Conservation (phyloP, 2,797 vertebrate species). For the Ceryle rudis region DNA sequence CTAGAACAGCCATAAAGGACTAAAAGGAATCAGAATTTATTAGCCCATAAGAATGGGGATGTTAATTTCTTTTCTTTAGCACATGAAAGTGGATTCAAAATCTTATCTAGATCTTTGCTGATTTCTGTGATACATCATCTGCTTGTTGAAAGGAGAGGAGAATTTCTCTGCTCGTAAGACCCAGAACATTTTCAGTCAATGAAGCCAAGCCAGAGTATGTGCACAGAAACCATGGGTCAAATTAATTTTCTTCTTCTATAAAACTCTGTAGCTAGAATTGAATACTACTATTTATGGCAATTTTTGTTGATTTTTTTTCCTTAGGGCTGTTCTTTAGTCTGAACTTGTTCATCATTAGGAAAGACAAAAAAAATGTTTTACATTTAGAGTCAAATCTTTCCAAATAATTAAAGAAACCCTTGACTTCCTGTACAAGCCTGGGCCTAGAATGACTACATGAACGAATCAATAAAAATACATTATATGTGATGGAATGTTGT, state of each 20-base stretch:
- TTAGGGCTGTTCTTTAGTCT: not conserved
- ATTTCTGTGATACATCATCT: not conserved
- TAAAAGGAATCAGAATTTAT: not conserved
- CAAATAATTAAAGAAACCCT: conserved; percentile 1
- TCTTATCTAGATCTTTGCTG: not conserved
- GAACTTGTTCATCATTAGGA: not conserved
- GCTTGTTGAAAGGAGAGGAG: not conserved
- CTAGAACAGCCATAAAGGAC: not conserved
- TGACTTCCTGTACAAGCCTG: not conserved
- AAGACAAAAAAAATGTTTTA: conserved; percentile 14
- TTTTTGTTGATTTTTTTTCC: not conserved
- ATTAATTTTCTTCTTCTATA: not conserved
- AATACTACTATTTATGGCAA: not conserved
- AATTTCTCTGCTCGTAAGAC: not conserved
- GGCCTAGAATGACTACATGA: not conserved
- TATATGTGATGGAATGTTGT: not conserved
- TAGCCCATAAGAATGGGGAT: not conserved
- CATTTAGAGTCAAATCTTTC: not conserved
- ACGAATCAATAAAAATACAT: conserved; percentile 13
- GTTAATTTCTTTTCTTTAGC: not conserved
- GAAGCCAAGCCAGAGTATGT: not conserved
- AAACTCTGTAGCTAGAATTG: not conserved
- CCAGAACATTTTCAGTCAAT: not conserved
- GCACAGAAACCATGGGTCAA: not conserved
- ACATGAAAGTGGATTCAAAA: not conserved